A percentile compares a stretch with the other conserved stretches of the same genome.
Evolutionary conservation across 2,797 vertebrate species (phyloP).

Genomic region (Morus bassanus): DNA sequence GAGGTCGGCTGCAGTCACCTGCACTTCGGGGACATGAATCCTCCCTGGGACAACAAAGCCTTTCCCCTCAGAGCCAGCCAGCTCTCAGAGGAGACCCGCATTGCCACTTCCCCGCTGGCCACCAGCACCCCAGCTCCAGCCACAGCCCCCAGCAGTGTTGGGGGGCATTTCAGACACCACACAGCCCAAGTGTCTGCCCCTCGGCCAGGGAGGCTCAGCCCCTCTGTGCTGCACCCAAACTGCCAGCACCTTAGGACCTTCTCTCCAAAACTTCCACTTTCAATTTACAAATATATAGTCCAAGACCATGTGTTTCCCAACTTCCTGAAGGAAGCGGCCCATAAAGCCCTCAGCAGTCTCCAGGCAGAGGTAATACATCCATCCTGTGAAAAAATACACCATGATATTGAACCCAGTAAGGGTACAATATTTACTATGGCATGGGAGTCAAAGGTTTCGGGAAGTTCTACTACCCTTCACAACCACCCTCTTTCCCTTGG

Average conservation of each 20-base stretch:
- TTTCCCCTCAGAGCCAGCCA: background rate
- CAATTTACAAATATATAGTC: background rate
- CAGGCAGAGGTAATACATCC: background rate
- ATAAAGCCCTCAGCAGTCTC: background rate
- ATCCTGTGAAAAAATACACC: background rate
- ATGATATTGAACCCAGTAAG: background rate
- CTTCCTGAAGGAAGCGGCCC: background rate
- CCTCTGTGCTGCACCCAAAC: background rate
- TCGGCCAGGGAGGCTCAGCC: background rate
- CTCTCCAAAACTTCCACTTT: background rate
- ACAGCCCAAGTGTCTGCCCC: background rate
- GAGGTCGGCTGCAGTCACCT: background rate
- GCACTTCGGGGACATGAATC: background rate
- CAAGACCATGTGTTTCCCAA: background rate
- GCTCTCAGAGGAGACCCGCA: background rate
- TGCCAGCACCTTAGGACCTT: background rate
- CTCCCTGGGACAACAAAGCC: background rate
- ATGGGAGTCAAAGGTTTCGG: background rate
- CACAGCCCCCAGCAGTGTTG: background rate
- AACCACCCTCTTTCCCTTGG: background rate
- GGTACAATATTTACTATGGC: background rate
- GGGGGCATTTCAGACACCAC: background rate
- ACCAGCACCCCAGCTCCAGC: background rate
- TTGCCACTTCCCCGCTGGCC: fast-evolving
- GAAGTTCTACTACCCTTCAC: background rate